Evolutionary conservation across 1,140 invertebrate species (phyloP).

Genomic region (Diorhabda sublineata): DNA sequence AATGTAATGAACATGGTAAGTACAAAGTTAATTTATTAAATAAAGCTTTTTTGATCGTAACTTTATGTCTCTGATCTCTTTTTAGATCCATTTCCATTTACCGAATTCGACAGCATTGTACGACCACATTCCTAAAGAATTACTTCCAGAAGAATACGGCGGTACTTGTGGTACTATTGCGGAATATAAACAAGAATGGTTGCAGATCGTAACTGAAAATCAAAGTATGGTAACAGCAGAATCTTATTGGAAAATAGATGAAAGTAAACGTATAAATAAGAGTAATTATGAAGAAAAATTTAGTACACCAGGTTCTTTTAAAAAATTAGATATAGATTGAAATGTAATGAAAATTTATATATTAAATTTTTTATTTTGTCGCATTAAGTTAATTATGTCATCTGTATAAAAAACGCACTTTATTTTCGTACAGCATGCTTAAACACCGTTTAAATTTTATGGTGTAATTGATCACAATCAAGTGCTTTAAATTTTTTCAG

Average conservation of each 20-base stretch:
- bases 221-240: not conserved
- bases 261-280: constrained; percentile 34
- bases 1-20: constrained; percentile 59
- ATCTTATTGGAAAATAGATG: constrained; percentile 40
- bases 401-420: no score
- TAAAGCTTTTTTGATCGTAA: not conserved
- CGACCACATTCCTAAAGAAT: constrained; percentile 55
- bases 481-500: no score
- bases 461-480: no score
- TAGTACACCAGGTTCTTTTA: constrained; percentile 51
- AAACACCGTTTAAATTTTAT: no score
- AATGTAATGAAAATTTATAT: not conserved
- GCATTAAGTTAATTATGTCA: no score
- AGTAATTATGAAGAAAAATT: constrained; percentile 32
- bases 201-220: constrained; percentile 36
- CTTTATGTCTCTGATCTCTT: not conserved
- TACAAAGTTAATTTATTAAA: constrained; percentile 17
- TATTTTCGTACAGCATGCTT: no score
- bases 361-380: no score
- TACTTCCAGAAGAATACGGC: constrained; percentile 64
- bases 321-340: constrained; percentile 45
- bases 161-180: constrained; percentile 56
- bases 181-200: constrained; percentile 53
- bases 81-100: constrained; percentile 54
- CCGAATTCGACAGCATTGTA: constrained; percentile 57